Evolutionary conservation across 2,113 vertebrate genomes (phyloP).

Genomic region (Rhabdomys dilectus): DNA sequence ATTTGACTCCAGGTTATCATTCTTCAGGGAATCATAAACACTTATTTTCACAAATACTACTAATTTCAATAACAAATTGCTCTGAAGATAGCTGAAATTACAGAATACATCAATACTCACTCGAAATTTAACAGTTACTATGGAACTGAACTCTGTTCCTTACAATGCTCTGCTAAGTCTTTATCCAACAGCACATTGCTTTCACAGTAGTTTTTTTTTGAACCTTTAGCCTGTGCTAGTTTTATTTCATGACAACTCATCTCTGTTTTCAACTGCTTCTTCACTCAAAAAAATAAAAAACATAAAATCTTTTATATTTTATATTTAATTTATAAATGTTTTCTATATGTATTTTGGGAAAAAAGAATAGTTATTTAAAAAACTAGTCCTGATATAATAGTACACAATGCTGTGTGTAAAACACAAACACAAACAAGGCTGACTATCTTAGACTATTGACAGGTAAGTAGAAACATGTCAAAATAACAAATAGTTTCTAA

Average conservation of each 20-base stretch:
- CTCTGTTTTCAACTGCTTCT: neutral
- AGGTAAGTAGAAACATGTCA: neutral
- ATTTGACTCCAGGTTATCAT: too few species aligned
- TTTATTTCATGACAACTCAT: neutral
- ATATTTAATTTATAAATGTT: neutral
- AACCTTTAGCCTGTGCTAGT: neutral
- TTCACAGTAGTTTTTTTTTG: neutral
- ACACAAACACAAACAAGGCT: rapidly evolving
- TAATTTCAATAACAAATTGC: neutral
- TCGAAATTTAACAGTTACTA: too few species aligned
- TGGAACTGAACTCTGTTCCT: neutral
- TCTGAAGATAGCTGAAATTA: too few species aligned
- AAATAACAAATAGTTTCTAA: neutral
- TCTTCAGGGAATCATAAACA: too few species aligned
- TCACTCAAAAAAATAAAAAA: neutral
- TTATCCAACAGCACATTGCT: too few species aligned
- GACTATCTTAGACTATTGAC: neutral
- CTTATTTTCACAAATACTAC: too few species aligned
- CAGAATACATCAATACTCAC: too few species aligned
- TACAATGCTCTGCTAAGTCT: neutral
- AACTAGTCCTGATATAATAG: neutral
- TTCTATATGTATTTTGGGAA: neutral
- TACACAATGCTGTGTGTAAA: neutral
- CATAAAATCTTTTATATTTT: neutral
- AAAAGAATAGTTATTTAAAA: neutral